Percentiles rank a stretch among this genome's conserved stretches.
phyloP scores from a whole-genome alignment of 2,113 vertebrate genomes.

The Circaetus gallicus region DNA sequence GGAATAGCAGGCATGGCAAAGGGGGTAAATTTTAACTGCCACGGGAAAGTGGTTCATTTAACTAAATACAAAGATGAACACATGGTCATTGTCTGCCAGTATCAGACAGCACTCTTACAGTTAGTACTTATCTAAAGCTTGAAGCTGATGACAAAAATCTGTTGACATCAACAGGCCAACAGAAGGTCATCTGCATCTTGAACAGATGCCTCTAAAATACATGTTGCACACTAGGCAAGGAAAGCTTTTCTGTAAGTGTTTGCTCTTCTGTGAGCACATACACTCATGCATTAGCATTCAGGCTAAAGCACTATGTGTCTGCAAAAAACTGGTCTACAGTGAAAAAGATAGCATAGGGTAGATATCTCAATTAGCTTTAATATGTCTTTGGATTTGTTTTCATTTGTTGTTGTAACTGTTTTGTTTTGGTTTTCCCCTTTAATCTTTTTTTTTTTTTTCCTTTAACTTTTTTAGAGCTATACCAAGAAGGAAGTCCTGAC shows the following conservation, averaged over 20 bases:
- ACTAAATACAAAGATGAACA: neutral
- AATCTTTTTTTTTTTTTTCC: neutral
- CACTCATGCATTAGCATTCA: neutral
- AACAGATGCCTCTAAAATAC: neutral
- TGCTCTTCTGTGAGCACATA: neutral
- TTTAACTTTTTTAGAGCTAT: neutral
- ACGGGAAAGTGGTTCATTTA: neutral
- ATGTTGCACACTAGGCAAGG: neutral
- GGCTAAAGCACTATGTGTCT: rapidly evolving
- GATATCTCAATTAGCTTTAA: neutral
- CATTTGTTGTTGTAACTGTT: neutral
- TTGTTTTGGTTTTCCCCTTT: neutral
- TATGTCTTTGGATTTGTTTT: neutral
- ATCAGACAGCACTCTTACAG: neutral
- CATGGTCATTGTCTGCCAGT: neutral
- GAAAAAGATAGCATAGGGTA: neutral
- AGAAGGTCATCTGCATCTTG: neutral
- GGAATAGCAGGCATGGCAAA: neutral
- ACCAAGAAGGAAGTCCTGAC: neutral
- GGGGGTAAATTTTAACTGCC: neutral
- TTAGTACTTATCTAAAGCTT: neutral
- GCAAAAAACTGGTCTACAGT: neutral
- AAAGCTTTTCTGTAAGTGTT: neutral
- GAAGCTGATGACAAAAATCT: neutral
- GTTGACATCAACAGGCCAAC: neutral